These are phyloP conservation scores for Apis mellifera DNA, from an alignment of 1,140 invertebrate genomes.

Conservation along the genomic window DNA sequence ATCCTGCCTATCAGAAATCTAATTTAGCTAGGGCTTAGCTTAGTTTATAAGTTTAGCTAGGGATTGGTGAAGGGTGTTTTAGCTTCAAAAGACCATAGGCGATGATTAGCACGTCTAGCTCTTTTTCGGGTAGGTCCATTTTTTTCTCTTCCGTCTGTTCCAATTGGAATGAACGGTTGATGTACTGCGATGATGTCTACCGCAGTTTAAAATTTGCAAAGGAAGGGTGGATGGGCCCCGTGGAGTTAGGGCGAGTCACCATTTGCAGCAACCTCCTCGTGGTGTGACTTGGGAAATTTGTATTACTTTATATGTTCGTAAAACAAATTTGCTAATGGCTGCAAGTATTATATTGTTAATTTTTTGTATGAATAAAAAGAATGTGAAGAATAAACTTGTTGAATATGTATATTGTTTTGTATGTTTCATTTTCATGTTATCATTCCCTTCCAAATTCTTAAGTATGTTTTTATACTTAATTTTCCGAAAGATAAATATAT, in stretches of 20 bases:
- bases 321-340: slow-evolving; percentile 38
- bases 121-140: slow-evolving; percentile 29
- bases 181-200: background rate
- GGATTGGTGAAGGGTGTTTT: background rate
- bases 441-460: too few species aligned
- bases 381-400: background rate
- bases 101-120: background rate
- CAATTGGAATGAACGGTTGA: background rate
- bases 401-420: too few species aligned
- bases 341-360: background rate
- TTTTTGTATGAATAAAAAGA: background rate
- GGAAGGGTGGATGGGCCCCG: background rate
- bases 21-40: background rate
- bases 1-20: background rate
- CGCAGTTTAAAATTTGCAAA: background rate
- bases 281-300: slow-evolving; percentile 48
- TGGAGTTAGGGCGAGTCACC: slow-evolving; percentile 29
- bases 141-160: background rate
- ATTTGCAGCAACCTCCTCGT: slow-evolving; percentile 46
- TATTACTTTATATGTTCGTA: background rate
- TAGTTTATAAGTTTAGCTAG: background rate
- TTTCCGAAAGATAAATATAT: too few species aligned
- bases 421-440: too few species aligned
- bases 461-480: too few species aligned
- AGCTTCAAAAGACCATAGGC: background rate